A percentile compares a stretch with the other conserved stretches of the same genome.
These are phyloP conservation scores for Xanthia icteritia DNA, from an alignment of 2,888 invertebrate genomes.

Conservation along the genomic window DNA sequence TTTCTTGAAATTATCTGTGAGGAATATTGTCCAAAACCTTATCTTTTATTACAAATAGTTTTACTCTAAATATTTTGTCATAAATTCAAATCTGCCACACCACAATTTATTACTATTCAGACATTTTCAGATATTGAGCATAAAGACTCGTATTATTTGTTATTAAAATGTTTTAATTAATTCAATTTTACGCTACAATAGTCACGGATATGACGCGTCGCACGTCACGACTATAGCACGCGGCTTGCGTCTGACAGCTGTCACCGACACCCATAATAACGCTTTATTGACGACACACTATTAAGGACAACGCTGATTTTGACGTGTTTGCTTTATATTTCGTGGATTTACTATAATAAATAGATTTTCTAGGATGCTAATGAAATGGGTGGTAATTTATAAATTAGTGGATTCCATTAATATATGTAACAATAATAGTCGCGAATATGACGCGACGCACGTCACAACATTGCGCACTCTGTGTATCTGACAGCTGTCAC, in stretches of 20 bases:
- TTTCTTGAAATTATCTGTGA: not conserved
- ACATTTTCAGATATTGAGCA: not conserved
- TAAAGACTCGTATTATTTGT: not conserved
- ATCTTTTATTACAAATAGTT: not conserved
- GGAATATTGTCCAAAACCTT: not conserved
- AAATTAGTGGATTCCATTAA: not conserved
- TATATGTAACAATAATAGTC: not conserved
- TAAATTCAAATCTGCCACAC: not conserved
- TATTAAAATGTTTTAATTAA: not conserved
- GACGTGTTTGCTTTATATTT: not conserved
- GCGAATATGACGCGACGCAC: not conserved
- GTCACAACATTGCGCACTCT: conserved; percentile 5
- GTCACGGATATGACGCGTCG: too few species aligned
- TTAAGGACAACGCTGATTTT: not conserved
- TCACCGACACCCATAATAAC: conserved; percentile 10
- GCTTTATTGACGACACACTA: conserved; percentile 9
- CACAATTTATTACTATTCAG: not conserved
- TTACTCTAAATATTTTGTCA: not conserved
- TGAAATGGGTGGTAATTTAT: not conserved
- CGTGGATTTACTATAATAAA: not conserved
- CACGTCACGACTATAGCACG: not conserved
- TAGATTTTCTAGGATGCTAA: not conserved
- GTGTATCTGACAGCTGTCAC: conserved; percentile 45
- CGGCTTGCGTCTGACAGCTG: conserved; percentile 37
- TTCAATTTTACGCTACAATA: conserved; percentile 4